Base-by-base conservation (phyloP, 2,113 vertebrate genomes). In the Phrynosoma blainvillii region DNA sequence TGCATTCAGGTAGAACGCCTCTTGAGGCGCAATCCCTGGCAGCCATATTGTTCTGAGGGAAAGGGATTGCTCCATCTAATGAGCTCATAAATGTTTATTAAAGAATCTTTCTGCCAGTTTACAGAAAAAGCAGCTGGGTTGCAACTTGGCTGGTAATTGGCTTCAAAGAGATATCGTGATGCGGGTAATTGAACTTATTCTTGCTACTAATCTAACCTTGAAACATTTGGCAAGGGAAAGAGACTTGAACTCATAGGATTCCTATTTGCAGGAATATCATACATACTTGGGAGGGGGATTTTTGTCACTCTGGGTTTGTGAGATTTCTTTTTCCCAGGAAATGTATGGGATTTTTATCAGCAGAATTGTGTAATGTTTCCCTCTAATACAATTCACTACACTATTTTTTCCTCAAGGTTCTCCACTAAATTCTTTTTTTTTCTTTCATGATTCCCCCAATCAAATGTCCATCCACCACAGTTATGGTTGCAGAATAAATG, bases 161-260 rank as follows among this genome's bases (percentile, higher is more conserved):
- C 96, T 96, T 96, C 93, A 95, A 95, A 95, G 93, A 95, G 96
- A 96, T 95, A 94, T 94, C 96, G 96, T 94, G 94, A 93, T 93
- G 94, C 92, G 90, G 93, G 93, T 92, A 88, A 90, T 47, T 62
- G 80, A 93, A 91, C 91, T 88, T 73, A 56, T 59, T 40, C 21
- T 75, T 85, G 70, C 32, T 40, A 11, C 79, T 80, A 86, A 91
- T 65, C 66, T 13, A 27, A 52, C 36, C 10, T 32, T 16, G 21
- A 32, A 65, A 36, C 2, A 4, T 16, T 32, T 14, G 30, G 30
- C 9, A 47, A 83, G 71, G 89, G 42, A 86, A n/a, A 74, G 23
- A 18, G 25, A 77, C 25, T 2, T 0, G 8, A 74, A 88, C 68
- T 86, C 36, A 70, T 16, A 80, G 85, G 59, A 62, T 84, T 68